Evolutionary conservation across 2,888 invertebrate genomes (phyloP).

Genomic region (Petrophora chlorosata): DNA sequence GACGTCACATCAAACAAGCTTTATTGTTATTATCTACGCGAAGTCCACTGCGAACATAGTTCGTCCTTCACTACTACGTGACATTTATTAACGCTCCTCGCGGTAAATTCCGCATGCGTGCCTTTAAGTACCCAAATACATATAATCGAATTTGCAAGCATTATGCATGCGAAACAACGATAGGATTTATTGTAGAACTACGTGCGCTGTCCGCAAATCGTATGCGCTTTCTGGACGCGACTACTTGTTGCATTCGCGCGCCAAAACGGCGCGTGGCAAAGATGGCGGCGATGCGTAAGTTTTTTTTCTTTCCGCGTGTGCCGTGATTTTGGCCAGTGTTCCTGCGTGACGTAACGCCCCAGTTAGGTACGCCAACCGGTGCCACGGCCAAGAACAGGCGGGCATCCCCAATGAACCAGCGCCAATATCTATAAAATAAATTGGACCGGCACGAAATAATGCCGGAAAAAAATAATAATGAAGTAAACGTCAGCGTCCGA

Average conservation of each 20-base stretch:
- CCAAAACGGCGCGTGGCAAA: slow-evolving; percentile 67
- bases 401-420: slow-evolving; percentile 81
- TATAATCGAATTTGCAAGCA: slow-evolving; percentile 62
- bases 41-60: slow-evolving; percentile 38
- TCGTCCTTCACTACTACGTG: slow-evolving; percentile 38
- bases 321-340: slow-evolving; percentile 79
- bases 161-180: slow-evolving; percentile 73
- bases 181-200: slow-evolving; percentile 79
- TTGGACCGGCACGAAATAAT: slow-evolving; percentile 68
- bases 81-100: slow-evolving; percentile 43
- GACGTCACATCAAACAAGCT: slow-evolving; percentile 27
- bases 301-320: slow-evolving; percentile 79
- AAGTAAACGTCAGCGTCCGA: slow-evolving; percentile 64
- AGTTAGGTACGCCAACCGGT: slow-evolving; percentile 80
- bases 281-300: slow-evolving; percentile 57
- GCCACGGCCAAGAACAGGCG: slow-evolving; percentile 81
- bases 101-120: slow-evolving; percentile 64
- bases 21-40: slow-evolving; percentile 37
- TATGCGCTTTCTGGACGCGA: slow-evolving; percentile 41
- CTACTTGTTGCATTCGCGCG: slow-evolving; percentile 51
- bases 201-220: slow-evolving; percentile 68
- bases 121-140: slow-evolving; percentile 75
- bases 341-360: slow-evolving; percentile 79
- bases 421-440: slow-evolving; percentile 84
- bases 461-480: slow-evolving; percentile 76